A percentile compares a stretch with the other conserved stretches of the same genome.
phyloP scores from a whole-genome alignment of 2,113 vertebrate genomes.

The Oncorhynchus masou region DNA sequence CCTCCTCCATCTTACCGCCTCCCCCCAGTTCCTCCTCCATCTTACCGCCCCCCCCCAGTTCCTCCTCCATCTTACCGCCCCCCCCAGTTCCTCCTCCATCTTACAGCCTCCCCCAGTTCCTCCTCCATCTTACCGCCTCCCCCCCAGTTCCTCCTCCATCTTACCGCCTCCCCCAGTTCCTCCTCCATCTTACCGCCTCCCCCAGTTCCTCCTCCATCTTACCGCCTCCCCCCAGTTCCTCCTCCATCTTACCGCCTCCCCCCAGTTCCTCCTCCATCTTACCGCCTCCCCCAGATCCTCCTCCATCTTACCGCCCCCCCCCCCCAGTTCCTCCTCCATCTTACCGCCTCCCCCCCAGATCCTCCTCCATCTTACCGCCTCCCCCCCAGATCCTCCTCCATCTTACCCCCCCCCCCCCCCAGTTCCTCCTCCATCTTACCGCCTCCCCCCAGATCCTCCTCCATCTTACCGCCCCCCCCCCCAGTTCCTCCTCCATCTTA shows the following conservation, averaged over 20 bases:
- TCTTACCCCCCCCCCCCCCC: no score
- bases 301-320: constrained; percentile 86
- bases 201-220: constrained; percentile 87
- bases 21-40: constrained; percentile 87
- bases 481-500: constrained; percentile 87
- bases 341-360: constrained; percentile 95
- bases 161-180: constrained; percentile 94
- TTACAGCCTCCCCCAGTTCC: constrained; percentile 93
- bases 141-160: no score
- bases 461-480: constrained; percentile 85
- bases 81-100: no score
- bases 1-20: constrained; percentile 79
- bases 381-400: no score
- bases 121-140: no score
- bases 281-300: no score
- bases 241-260: constrained; percentile 85
- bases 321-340: constrained; percentile 88
- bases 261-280: constrained; percentile 87
- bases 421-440: constrained; percentile 87
- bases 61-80: no score
- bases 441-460: constrained; percentile 81
- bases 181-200: constrained; percentile 85
- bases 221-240: constrained; percentile 96
- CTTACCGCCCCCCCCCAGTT: constrained; percentile 94
- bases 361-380: constrained; percentile 83